A percentile compares a stretch with the other conserved stretches of the same genome.
phyloP scores from a whole-genome alignment of 2,113 vertebrate species.

The Halcyon senegalensis region DNA sequence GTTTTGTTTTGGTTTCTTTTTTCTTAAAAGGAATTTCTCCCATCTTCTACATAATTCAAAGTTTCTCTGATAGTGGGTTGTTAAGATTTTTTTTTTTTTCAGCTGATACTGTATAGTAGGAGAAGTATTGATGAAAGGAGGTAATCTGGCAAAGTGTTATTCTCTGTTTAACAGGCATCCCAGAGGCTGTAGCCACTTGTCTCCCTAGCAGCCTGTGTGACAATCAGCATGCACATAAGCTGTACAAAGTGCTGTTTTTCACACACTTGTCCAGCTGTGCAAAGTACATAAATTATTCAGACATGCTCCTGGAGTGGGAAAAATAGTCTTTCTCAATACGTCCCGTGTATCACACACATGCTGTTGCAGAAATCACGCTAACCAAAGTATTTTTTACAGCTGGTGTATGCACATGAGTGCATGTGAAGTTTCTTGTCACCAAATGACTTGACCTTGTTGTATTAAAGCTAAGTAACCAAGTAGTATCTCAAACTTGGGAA shows the following conservation, averaged over 20 bases:
- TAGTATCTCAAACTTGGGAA: neutral
- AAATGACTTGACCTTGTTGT: neutral
- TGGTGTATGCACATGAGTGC: neutral
- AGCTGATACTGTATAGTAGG: neutral
- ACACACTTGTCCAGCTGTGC: neutral
- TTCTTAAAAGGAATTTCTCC: neutral
- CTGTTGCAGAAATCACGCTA: neutral
- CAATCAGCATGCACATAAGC: neutral
- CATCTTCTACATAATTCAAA: neutral
- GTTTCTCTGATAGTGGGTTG: neutral
- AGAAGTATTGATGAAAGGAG: constrained; percentile 7
- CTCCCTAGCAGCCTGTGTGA: neutral
- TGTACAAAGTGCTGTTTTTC: neutral
- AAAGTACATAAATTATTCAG: neutral
- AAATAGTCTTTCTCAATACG: neutral
- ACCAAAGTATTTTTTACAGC: neutral
- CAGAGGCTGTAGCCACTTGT: neutral
- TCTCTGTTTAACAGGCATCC: neutral
- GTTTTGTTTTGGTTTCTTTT: neutral
- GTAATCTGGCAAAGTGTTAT: neutral
- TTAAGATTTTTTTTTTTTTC: neutral
- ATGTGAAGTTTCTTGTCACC: neutral
- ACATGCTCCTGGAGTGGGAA: neutral
- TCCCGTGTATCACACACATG: neutral
- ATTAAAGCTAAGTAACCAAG: neutral